Evolutionary conservation across 2,888 invertebrate genomes (phyloP), one percentile per base, ranked within the genome.

Genomic region (Tenthredo amoena): DNA sequence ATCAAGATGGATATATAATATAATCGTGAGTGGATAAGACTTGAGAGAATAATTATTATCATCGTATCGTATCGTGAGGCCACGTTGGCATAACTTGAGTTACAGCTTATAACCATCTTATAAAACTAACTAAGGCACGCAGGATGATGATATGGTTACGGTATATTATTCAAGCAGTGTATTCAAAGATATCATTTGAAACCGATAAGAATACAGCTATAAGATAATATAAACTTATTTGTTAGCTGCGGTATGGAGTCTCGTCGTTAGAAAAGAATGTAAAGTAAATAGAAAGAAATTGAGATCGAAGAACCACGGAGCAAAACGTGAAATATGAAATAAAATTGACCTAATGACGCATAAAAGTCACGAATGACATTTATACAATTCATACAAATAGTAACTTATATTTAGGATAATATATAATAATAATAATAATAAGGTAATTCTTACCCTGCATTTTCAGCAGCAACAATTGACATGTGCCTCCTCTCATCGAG

Each of bases 401-500:
- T 26, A 26, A 1, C 2, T 26, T 43, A 26, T 18, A 76, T 12
- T 47, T 47, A 47, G 5, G 10, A 47, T 76, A 10, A 81, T 21
- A n/a, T 0, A 77, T 18, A 55, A 77, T n/a, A 55, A 55, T 55
- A 65, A 65, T 65, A 31, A 77, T 7, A 77, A 50, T 55, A 34
- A 34, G 18, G 3, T 72, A n/a, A 31, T 21, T 65, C 93, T 93
- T 93, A 95, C 95, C 95, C 95, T 95, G 95, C 95, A 95, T 95
- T 95, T 95, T 95, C 95, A 94, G 94, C 93, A 92, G 94, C 95
- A 94, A 95, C 94, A 94, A 95, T 95, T 94, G 95, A 95, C 95
- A 95, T 95, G 95, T 95, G 95, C 95, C 94, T 94, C 94, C 95
- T 95, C 95, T 95, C 95, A 95, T 95, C 94, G 93, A 93, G 94